Evolutionary conservation across 2,113 vertebrate genomes (phyloP).

Genomic region (Mastomys coucha): DNA sequence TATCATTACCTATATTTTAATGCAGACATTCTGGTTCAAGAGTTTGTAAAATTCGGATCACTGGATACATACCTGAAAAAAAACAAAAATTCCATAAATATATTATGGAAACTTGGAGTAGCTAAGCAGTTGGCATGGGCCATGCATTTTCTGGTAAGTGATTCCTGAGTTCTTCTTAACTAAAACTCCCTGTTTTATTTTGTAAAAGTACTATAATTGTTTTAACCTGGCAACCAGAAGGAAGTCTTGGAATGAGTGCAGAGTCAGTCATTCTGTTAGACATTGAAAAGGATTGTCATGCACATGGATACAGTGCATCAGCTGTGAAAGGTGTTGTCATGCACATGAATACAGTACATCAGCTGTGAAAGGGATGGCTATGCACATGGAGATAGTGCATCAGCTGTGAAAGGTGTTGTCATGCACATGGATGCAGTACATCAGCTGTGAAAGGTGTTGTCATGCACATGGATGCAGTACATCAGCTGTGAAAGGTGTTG

Average conservation of each 20-base stretch:
- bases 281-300: background rate
- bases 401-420: conserved; percentile 10
- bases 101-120: conserved; percentile 98
- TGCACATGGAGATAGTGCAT: too few species aligned
- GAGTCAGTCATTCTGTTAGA: conserved; percentile 26
- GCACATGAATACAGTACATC: background rate
- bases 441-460: background rate
- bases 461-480: background rate
- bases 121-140: conserved; percentile 98
- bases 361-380: conserved; percentile 4
- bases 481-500: background rate
- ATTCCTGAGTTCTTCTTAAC: conserved; percentile 51
- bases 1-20: conserved; percentile 76
- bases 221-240: conserved; percentile 44
- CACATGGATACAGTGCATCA: background rate
- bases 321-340: background rate
- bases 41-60: conserved; percentile 97
- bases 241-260: conserved; percentile 17
- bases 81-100: conserved; percentile 94
- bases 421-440: background rate
- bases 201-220: conserved; percentile 37
- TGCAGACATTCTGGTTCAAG: conserved; percentile 98
- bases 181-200: conserved; percentile 9
- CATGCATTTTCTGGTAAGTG: conserved; percentile 97
- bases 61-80: conserved; percentile 97